Evolutionary conservation across 2,797 vertebrate species (phyloP).

Genomic region (Cuniculus paca): DNA sequence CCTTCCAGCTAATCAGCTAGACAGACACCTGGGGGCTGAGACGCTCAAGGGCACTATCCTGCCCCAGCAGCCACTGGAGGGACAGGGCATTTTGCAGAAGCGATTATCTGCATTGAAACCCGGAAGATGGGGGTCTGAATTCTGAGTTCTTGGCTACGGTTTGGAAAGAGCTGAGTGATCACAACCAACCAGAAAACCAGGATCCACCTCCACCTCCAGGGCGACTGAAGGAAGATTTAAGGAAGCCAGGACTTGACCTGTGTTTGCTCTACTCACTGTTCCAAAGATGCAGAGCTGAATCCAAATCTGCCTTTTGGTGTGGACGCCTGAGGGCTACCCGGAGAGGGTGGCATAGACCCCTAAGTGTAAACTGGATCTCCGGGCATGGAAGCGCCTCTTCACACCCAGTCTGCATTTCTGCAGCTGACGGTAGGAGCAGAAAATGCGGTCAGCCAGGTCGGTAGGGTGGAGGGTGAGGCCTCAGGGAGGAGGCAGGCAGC

Average conservation of each 20-base stretch:
- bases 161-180: not conserved
- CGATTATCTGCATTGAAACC: not conserved
- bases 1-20: not conserved
- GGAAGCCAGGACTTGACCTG: not conserved
- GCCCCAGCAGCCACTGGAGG: not conserved
- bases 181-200: not conserved
- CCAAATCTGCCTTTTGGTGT: not conserved
- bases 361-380: not conserved
- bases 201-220: not conserved
- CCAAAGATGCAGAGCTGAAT: not conserved
- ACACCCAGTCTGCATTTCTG: not conserved
- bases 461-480: not conserved
- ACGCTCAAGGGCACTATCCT: not conserved
- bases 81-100: not conserved
- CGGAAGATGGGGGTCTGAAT: not conserved
- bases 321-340: not conserved
- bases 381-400: constrained; percentile 20
- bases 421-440: constrained; percentile 3
- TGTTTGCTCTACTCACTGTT: not conserved
- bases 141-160: constrained; percentile 1
- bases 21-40: not conserved
- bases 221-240: not conserved
- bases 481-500: not conserved
- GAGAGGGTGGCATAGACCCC: not conserved
- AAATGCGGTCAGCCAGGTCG: constrained; percentile 20